These are phyloP conservation scores for Actinostola sp. DNA, from an alignment of 92 coral and sea anemone species.

Conservation along the genomic window DNA sequence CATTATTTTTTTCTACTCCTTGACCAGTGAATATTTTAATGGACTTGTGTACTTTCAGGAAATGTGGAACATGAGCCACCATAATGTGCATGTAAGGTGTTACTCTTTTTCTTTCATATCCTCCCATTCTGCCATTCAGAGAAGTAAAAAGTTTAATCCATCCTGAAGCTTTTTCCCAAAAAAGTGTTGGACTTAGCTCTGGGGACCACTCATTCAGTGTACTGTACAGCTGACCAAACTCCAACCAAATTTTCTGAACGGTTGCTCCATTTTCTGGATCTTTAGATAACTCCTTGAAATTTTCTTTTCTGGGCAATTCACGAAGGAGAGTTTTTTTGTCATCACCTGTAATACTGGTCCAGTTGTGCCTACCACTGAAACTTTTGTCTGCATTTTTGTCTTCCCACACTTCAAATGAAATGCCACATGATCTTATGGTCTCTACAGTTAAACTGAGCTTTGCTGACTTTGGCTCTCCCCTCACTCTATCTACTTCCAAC, in stretches of 20 bases:
- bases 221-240: slow-evolving; percentile 18
- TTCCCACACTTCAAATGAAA: slow-evolving; percentile 58
- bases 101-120: slow-evolving; percentile 49
- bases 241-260: slow-evolving; percentile 13
- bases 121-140: slow-evolving; percentile 44
- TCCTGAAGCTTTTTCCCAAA: slow-evolving; percentile 8
- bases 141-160: slow-evolving; percentile 27
- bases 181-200: neutral
- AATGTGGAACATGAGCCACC: slow-evolving; percentile 58
- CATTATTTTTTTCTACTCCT: slow-evolving; percentile 56
- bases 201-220: slow-evolving; percentile 3
- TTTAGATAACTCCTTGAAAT: neutral
- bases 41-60: slow-evolving; percentile 30
- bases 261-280: slow-evolving; percentile 4
- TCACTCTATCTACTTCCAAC: slow-evolving; percentile 14
- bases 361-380: slow-evolving; percentile 23
- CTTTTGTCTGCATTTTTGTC: neutral
- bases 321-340: slow-evolving; percentile 39
- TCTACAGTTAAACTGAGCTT: neutral
- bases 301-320: slow-evolving; percentile 23
- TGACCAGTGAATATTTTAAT: slow-evolving; percentile 58
- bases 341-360: slow-evolving; percentile 48
- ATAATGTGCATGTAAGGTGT: slow-evolving; percentile 62
- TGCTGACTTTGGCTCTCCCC: neutral
- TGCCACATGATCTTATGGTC: slow-evolving; percentile 28